Conservation (phyloP, 2,113 vertebrate species). For the Microcebus griseorufus region DNA sequence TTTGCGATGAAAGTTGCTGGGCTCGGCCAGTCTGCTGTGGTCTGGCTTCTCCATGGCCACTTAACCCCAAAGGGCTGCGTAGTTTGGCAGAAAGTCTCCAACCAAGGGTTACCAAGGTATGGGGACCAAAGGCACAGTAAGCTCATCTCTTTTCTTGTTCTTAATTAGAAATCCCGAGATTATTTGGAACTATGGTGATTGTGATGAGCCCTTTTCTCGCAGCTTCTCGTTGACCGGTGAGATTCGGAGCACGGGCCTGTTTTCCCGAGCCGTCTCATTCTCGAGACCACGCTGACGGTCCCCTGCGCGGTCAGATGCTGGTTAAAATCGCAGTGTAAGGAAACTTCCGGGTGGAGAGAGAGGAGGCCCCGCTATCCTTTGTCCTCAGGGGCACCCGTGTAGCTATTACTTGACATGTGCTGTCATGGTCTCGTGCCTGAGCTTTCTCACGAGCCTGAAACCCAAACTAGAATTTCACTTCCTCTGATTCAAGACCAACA, state of each 20-base stretch:
- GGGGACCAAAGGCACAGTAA: background rate
- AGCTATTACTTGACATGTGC: fast-evolving
- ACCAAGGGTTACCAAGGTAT: background rate
- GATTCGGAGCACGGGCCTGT: background rate
- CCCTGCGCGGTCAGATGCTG: too few species aligned
- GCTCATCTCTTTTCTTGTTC: background rate
- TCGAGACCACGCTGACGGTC: background rate
- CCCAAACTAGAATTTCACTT: background rate
- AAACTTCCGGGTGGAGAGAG: background rate
- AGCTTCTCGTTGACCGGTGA: background rate
- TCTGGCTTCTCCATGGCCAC: fast-evolving
- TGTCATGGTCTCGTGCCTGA: background rate
- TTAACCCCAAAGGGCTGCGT: fast-evolving
- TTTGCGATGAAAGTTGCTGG: fast-evolving
- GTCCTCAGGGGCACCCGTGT: fast-evolving
- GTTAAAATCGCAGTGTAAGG: background rate
- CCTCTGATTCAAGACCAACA: background rate
- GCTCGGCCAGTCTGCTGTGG: fast-evolving
- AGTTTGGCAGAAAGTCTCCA: background rate
- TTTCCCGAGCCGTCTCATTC: background rate
- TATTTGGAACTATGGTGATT: background rate
- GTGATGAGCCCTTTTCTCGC: fast-evolving
- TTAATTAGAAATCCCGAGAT: background rate
- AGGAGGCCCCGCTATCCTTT: background rate
- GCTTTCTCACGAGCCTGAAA: background rate